Evolutionary conservation across 2,113 vertebrate species (phyloP), one percentile per base, ranked within the genome.

Genomic region (Cisticola juncidis): DNA sequence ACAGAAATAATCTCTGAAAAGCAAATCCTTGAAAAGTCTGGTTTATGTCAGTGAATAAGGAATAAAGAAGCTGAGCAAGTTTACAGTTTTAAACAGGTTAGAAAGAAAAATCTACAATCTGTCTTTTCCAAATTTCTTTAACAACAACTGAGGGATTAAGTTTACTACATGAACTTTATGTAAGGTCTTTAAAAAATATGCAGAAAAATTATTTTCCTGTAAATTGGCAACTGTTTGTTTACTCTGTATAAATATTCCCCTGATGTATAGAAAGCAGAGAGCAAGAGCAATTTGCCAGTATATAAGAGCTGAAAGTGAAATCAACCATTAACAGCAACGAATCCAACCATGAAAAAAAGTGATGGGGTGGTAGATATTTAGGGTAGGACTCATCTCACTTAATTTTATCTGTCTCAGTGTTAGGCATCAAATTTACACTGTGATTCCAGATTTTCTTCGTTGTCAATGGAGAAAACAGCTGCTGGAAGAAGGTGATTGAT

Each of bases 301-400:
- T 82, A 28, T 58, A 88, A 88, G 68, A 93, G 50, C 68, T 90
- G 88, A 94, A 96, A 88, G 60, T 86, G 54, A 93, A 95, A 93
- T 83, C 82, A 91, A 81, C 64, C 80, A 83, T 86, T 93, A 93
- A 94, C 56, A 92, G 58, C 62, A 93, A 91, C 62, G 56, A 94
- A 92, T 65, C 38, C 69, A 86, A 74, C 54, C 92, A 88, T 81
- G 82, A 95, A 90, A 54, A 90, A 90, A 94, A 88, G 33, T 47
- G 80, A 94, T 83, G 33, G 42, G 14, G 33, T 83, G 35, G 76
- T 86, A 90, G 74, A 77, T 95, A 86, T 54, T 88, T 93, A 95
- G 62, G 19, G 18, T 77, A 85, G 23, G 61, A 82, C 40, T 88
- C 42, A 88, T 90, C 62, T 94, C 79, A 90, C 64, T 95, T 96